Percentiles rank a stretch among this genome's conserved stretches.
These are phyloP conservation scores for Corythornis madagascariensis DNA, from an alignment of 2,113 vertebrate species.

Conservation along the genomic window DNA sequence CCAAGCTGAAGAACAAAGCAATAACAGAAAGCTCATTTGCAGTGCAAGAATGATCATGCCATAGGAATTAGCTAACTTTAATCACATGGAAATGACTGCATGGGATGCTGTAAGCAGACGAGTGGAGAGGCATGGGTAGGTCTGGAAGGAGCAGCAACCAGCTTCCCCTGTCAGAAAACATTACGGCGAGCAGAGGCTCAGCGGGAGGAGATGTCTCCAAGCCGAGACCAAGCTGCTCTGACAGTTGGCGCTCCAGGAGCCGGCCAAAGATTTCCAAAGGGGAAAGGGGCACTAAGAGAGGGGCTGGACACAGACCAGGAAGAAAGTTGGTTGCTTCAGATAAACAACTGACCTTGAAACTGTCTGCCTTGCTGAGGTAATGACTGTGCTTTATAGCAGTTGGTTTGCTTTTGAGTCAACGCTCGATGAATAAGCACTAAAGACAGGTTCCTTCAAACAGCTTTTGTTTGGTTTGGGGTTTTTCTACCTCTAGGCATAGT, in stretches of 20 bases:
- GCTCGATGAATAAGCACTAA: background rate
- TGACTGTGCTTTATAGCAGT: background rate
- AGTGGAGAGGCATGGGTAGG: background rate
- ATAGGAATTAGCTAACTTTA: background rate
- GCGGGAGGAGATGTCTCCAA: background rate
- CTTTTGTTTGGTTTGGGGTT: background rate
- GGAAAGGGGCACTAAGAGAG: background rate
- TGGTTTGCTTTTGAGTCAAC: background rate
- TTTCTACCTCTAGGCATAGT: background rate
- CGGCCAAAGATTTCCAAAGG: background rate
- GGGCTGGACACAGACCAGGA: background rate
- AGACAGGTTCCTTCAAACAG: background rate
- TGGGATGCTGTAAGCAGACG: background rate
- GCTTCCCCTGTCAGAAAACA: background rate
- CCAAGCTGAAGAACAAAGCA: background rate
- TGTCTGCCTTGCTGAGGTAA: fast-evolving
- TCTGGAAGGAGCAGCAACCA: background rate
- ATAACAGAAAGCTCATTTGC: background rate
- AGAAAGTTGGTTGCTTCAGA: background rate
- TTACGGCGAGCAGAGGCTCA: background rate
- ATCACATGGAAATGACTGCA: background rate
- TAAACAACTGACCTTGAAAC: background rate
- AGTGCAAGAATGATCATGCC: background rate
- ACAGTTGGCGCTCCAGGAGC: background rate
- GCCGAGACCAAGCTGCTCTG: fast-evolving